A percentile compares a stretch with the other conserved stretches of the same genome.
phyloP scores from a whole-genome alignment of 2,113 vertebrate genomes.

The Uropsilus gracilis region DNA sequence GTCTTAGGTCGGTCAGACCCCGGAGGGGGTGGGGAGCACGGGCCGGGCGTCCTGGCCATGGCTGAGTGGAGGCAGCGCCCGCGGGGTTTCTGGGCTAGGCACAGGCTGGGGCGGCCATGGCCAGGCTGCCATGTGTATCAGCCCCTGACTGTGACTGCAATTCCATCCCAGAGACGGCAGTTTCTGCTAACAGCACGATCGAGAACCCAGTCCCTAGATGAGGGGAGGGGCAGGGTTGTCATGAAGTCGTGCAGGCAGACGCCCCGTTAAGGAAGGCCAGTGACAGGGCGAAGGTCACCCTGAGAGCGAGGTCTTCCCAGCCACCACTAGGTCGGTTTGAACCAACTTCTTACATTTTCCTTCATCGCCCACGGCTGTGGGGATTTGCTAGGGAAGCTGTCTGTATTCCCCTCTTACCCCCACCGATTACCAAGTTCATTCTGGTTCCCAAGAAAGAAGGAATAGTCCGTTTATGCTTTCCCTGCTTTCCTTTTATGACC shows the following conservation, averaged over 20 bases:
- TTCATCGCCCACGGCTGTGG: not conserved
- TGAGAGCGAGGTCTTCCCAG: not conserved
- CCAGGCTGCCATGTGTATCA: not conserved
- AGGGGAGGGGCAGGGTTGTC: not conserved
- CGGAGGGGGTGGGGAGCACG: not conserved
- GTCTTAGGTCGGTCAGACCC: not conserved
- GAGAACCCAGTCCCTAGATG: not conserved
- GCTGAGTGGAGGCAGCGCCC: not conserved
- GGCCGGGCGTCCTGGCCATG: not conserved
- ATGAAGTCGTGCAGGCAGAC: not conserved
- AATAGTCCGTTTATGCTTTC: not conserved
- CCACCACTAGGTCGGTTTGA: not conserved
- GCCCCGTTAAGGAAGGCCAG: not conserved
- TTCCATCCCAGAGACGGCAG: not conserved
- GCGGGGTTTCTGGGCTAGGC: not conserved
- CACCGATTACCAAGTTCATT: not conserved
- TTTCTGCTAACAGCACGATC: not conserved
- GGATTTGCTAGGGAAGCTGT: too few relatives aligned
- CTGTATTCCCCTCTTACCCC: too few relatives aligned
- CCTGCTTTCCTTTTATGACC: not conserved
- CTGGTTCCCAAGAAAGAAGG: not conserved
- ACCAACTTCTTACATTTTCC: not conserved
- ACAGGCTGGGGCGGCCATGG: not conserved
- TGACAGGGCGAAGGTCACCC: not conserved
- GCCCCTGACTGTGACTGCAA: not conserved